A percentile compares a stretch with the other conserved stretches of the same genome.
phyloP scores from a whole-genome alignment of 2,797 vertebrate genomes.

The Paratrypauchen microcephalus region DNA sequence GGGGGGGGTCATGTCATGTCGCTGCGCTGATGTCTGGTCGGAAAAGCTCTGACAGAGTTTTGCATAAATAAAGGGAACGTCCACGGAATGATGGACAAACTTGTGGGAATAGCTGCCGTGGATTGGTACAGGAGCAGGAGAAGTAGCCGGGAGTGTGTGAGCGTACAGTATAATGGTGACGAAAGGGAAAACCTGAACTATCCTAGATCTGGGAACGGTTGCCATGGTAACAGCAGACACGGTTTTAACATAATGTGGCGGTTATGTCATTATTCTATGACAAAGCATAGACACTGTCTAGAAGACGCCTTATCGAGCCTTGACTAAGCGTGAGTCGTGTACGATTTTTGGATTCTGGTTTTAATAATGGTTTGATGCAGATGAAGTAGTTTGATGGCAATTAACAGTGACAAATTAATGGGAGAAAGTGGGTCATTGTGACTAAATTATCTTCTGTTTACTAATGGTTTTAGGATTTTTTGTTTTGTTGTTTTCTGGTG shows the following conservation, averaged over 20 bases:
- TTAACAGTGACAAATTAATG: background rate
- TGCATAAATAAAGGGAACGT: conserved; percentile 36
- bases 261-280: conserved; percentile 41
- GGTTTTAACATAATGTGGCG: conserved; percentile 42
- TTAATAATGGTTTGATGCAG: background rate
- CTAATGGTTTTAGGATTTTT: too few species aligned
- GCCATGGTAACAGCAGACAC: conserved; percentile 67
- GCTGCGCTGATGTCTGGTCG: conserved; percentile 49
- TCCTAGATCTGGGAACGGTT: conserved; percentile 58
- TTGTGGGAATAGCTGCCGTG: background rate
- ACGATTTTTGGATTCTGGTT: background rate
- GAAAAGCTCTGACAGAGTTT: conserved; percentile 43
- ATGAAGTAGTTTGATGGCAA: background rate
- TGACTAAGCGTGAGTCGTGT: conserved; percentile 1
- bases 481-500: background rate
- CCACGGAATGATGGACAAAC: conserved; percentile 17
- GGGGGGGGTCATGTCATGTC: conserved; percentile 46
- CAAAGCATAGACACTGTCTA: conserved; percentile 19
- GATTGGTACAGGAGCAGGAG: conserved; percentile 27
- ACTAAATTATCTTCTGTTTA: background rate
- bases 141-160: conserved; percentile 25
- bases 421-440: background rate
- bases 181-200: conserved; percentile 41
- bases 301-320: conserved; percentile 10
- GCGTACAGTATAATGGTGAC: conserved; percentile 22